Percentiles rank a stretch among this genome's conserved stretches.
Evolutionary conservation across 2,888 invertebrate species (phyloP).

Genomic region (Apamea sordens): DNA sequence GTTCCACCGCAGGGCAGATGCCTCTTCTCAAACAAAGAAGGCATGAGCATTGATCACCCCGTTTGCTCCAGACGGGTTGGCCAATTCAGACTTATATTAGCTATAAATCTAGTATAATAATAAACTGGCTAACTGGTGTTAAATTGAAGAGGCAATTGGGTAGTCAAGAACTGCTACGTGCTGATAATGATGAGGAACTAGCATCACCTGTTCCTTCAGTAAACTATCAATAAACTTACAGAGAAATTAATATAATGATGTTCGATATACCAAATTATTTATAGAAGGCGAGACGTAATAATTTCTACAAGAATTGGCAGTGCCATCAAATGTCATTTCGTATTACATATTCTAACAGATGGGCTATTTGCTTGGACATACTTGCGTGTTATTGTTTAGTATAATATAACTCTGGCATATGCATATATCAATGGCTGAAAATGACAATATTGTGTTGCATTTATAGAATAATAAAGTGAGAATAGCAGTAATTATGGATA

Average conservation of each 20-base stretch:
- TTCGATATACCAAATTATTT: conserved; percentile 34
- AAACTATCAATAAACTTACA: neutral
- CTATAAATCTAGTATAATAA: neutral
- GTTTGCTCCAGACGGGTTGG: neutral
- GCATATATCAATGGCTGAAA: neutral
- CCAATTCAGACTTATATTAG: neutral
- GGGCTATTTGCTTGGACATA: conserved; percentile 4
- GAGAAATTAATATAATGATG: conserved; percentile 10
- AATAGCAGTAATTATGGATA: neutral
- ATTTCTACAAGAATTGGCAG: conserved; percentile 53
- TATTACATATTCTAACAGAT: conserved; percentile 47
- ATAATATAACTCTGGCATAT: neutral
- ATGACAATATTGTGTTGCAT: neutral
- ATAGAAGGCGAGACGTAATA: conserved; percentile 32
- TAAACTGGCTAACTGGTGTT: neutral
- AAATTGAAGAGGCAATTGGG: neutral
- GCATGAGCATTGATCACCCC: neutral
- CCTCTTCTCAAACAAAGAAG: neutral
- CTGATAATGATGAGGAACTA: neutral
- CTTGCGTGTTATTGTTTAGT: neutral
- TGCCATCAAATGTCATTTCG: conserved; percentile 47
- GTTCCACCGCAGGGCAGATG: neutral
- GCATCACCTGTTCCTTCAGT: neutral
- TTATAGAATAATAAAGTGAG: neutral
- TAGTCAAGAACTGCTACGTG: neutral